These are phyloP conservation scores for Mythimna vitellina DNA, from an alignment of 2,888 invertebrate genomes.

Conservation along the genomic window DNA sequence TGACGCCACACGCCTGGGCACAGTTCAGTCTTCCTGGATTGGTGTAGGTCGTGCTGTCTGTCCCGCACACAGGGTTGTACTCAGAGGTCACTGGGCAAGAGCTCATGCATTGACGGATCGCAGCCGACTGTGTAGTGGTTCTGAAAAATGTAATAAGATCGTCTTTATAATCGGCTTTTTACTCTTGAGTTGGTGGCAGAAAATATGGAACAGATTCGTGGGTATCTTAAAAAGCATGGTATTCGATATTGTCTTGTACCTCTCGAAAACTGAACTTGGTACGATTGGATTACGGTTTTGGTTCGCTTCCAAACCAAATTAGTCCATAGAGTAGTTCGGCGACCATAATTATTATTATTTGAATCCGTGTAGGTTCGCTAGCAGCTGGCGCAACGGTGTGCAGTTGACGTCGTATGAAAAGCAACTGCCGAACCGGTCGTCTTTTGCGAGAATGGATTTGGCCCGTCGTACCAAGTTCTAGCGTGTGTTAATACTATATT, in stretches of 20 bases:
- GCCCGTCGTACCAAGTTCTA: too few relatives aligned
- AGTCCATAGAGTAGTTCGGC: too few relatives aligned
- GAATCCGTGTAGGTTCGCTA: too few relatives aligned
- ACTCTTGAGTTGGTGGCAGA: background rate
- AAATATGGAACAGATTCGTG: background rate
- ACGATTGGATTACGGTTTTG: too few relatives aligned
- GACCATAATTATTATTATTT: too few relatives aligned
- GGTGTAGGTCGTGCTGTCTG: constrained; percentile 74
- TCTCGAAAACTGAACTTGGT: background rate
- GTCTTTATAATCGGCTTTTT: background rate
- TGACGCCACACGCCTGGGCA: constrained; percentile 77
- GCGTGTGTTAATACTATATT: too few relatives aligned
- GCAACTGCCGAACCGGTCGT: too few relatives aligned
- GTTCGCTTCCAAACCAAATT: too few relatives aligned
- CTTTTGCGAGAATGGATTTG: too few relatives aligned
- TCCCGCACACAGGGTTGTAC: constrained; percentile 84
- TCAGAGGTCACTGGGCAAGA: constrained; percentile 67
- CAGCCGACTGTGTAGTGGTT: constrained; percentile 51
- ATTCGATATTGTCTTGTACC: background rate
- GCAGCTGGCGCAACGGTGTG: too few relatives aligned
- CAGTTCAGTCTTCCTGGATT: constrained; percentile 78
- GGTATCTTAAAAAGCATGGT: background rate
- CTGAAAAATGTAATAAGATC: constrained; percentile 45
- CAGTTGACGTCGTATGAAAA: too few relatives aligned
- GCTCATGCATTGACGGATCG: constrained; percentile 55